Conservation (phyloP, 2,888 invertebrate species). For the Leptura quadrifasciata region DNA sequence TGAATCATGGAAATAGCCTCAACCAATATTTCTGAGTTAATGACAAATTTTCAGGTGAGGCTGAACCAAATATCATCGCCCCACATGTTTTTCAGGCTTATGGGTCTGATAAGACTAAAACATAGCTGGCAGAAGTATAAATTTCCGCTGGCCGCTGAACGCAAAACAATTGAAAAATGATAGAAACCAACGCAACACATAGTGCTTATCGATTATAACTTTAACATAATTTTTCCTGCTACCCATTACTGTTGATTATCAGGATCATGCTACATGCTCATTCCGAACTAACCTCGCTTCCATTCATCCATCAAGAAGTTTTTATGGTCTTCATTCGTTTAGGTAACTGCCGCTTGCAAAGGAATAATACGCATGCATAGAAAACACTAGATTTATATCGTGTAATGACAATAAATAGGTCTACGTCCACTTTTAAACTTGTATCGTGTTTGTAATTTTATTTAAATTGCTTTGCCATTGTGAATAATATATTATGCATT, state of each 20-base stretch:
- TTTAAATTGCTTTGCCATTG: not conserved
- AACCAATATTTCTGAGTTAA: too few species aligned
- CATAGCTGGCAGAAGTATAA: not conserved
- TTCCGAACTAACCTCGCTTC: not conserved
- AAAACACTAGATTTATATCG: not conserved
- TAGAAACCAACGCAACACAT: not conserved
- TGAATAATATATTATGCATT: not conserved
- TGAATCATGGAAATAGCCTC: too few species aligned
- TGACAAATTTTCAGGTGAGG: too few species aligned
- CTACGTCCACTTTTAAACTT: not conserved
- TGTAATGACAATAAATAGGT: not conserved
- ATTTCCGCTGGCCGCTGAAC: not conserved
- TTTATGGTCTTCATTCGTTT: constrained; percentile 1
- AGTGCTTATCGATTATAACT: not conserved
- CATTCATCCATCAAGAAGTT: not conserved
- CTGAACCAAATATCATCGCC: too few species aligned
- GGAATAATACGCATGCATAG: not conserved
- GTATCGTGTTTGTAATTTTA: not conserved
- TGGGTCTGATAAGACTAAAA: not conserved
- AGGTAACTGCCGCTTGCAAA: not conserved
- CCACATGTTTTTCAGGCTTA: not conserved
- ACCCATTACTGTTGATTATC: not conserved
- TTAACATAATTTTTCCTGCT: constrained; percentile 4
- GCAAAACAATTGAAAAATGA: not conserved
- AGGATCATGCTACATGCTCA: constrained; percentile 4